These are phyloP conservation scores for Melieria omissa DNA, from an alignment of 2,888 invertebrate species.

Conservation along the genomic window DNA sequence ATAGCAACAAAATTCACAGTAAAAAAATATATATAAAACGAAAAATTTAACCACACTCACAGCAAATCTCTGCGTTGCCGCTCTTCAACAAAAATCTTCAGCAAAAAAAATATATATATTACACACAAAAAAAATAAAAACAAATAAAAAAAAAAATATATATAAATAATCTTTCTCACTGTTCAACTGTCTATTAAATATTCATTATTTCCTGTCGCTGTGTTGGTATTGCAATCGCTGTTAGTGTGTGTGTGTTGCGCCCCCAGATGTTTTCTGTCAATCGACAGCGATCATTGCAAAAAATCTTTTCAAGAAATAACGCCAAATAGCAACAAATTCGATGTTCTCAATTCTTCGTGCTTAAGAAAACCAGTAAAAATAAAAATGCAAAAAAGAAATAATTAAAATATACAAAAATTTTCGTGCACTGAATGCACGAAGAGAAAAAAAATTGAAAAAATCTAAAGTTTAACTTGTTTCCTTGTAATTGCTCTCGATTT, in stretches of 20 bases:
- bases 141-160: background rate
- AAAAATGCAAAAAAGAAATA: conserved; percentile 10
- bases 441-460: conserved; percentile 9
- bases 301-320: conserved; percentile 43
- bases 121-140: background rate
- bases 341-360: background rate
- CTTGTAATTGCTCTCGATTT: too few relatives aligned
- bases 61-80: background rate
- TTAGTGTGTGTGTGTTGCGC: conserved; percentile 26
- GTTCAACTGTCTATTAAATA: background rate
- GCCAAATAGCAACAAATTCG: conserved; percentile 7
- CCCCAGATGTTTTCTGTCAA: conserved; percentile 48
- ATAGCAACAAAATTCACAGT: background rate
- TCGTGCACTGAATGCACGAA: too few relatives aligned
- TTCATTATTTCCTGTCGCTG: background rate
- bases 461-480: too few relatives aligned
- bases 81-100: conserved; percentile 10
- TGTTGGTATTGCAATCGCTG: background rate
- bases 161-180: background rate
- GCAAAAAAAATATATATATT: background rate
- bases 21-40: background rate
- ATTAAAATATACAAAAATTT: background rate
- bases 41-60: background rate
- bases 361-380: background rate
- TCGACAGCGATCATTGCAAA: conserved; percentile 19